phyloP scores from a whole-genome alignment of 2,888 invertebrate species.

The Drosophila crucigera region DNA sequence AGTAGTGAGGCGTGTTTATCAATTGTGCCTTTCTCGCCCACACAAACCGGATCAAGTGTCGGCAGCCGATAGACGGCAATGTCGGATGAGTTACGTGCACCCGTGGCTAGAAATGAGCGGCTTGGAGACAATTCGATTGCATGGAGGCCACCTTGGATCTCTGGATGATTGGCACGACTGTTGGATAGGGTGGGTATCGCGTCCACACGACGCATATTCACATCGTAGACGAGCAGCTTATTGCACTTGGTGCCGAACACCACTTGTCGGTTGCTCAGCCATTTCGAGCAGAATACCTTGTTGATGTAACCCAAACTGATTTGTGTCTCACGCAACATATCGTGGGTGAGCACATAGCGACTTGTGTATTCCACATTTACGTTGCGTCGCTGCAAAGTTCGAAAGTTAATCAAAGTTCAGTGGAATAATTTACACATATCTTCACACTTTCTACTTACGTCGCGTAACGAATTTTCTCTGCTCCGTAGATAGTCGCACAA shows the following conservation, averaged over 20 bases:
- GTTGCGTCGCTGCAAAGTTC: slow-evolving; percentile 86
- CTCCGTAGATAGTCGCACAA: slow-evolving; percentile 94
- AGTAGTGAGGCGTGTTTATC: slow-evolving; percentile 15
- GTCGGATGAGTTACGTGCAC: slow-evolving; percentile 96
- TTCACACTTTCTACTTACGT: slow-evolving; percentile 85
- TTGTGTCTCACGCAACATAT: slow-evolving; percentile 94
- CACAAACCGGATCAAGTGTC: slow-evolving; percentile 97
- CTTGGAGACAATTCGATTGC: slow-evolving; percentile 97
- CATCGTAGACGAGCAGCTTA: slow-evolving; percentile 97
- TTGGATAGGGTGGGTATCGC: slow-evolving; percentile 94
- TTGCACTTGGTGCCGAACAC: slow-evolving; percentile 99
- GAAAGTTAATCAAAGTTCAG: slow-evolving; percentile 45
- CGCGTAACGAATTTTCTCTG: slow-evolving; percentile 90
- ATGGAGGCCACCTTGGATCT: slow-evolving; percentile 94
- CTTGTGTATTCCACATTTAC: slow-evolving; percentile 93
- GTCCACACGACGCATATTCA: slow-evolving; percentile 93
- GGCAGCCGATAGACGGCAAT: slow-evolving; percentile 94
- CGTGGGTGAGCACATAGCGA: slow-evolving; percentile 94
- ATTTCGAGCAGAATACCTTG: slow-evolving; percentile 97
- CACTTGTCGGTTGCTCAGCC: slow-evolving; percentile 97
- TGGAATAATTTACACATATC: not conserved
- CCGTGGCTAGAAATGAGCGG: slow-evolving; percentile 94
- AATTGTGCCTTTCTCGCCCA: slow-evolving; percentile 89
- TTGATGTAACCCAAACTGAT: slow-evolving; percentile 94
- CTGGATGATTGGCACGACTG: slow-evolving; percentile 86